phyloP scores from a whole-genome alignment of 2,888 invertebrate species.

The Stenoptilia bipunctidactyla region DNA sequence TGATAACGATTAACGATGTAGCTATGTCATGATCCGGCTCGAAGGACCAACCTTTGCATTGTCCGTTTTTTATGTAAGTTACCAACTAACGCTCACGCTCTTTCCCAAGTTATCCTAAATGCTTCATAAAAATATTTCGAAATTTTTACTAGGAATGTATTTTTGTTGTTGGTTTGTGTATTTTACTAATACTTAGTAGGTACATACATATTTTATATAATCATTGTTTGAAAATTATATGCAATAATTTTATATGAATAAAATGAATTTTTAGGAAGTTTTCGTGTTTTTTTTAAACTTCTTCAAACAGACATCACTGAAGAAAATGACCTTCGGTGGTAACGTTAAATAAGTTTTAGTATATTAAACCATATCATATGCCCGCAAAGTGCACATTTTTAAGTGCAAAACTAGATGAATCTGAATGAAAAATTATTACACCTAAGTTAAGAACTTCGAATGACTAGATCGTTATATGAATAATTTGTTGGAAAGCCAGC shows the following conservation, averaged over 20 bases:
- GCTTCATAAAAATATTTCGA: slow-evolving; percentile 6
- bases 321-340: too few species aligned
- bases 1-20: background rate
- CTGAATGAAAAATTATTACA: too few species aligned
- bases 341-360: too few species aligned
- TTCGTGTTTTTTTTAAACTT: too few species aligned
- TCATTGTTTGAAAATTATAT: slow-evolving; percentile 30
- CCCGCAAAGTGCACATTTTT: too few species aligned
- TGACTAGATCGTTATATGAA: too few species aligned
- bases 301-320: too few species aligned
- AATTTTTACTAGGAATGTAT: slow-evolving; percentile 13
- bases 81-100: slow-evolving; percentile 1
- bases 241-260: slow-evolving; percentile 42
- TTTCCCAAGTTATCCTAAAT: slow-evolving; percentile 4
- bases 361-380: too few species aligned
- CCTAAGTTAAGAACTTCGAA: too few species aligned
- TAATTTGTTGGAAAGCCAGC: too few species aligned
- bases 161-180: slow-evolving; percentile 35
- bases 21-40: background rate
- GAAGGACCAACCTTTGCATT: background rate
- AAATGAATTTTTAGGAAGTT: slow-evolving; percentile 16
- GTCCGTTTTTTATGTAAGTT: too few species aligned
- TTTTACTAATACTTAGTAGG: slow-evolving; percentile 23
- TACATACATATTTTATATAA: slow-evolving; percentile 16
- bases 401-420: too few species aligned